phyloP scores from a whole-genome alignment of 2,797 vertebrate genomes.

The Tenualosa thibaudeaui region DNA sequence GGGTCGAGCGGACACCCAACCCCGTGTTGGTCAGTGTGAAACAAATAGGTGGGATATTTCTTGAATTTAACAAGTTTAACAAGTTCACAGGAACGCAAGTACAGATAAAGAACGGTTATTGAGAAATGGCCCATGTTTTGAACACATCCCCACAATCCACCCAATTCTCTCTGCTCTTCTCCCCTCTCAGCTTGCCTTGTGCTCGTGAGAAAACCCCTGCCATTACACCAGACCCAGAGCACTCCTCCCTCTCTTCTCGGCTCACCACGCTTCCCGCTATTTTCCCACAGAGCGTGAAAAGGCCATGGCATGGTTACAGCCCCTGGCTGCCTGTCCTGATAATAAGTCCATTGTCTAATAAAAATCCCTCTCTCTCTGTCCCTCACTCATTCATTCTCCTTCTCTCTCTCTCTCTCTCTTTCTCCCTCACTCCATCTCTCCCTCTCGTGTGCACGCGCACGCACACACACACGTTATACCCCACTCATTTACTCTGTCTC shows the following conservation, averaged over 20 bases:
- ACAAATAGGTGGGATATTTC: too few species aligned
- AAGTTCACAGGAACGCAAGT: too few species aligned
- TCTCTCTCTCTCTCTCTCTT: neutral
- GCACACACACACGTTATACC: conserved; percentile 24
- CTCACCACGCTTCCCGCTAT: conserved; percentile 3
- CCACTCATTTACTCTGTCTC: conserved; percentile 1
- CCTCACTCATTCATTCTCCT: neutral
- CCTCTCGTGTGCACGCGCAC: conserved; percentile 5
- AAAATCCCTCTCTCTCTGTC: neutral
- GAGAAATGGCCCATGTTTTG: too few species aligned
- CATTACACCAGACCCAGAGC: neutral
- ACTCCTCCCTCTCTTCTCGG: neutral
- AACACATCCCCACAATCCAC: neutral
- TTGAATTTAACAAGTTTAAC: too few species aligned
- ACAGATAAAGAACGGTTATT: too few species aligned
- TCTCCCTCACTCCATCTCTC: neutral
- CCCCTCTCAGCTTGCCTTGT: neutral
- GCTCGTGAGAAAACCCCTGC: neutral
- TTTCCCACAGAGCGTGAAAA: conserved; percentile 19
- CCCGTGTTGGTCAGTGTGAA: too few species aligned
- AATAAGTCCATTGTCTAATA: conserved; percentile 19
- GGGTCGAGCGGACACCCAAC: too few species aligned
- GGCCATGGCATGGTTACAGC: conserved; percentile 13
- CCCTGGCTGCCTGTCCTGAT: conserved; percentile 26
- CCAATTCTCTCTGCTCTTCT: neutral